Percentiles rank a stretch among this genome's conserved stretches.
Evolutionary conservation across 2,888 invertebrate genomes (phyloP).

Genomic region (Meiosimyza decipiens): DNA sequence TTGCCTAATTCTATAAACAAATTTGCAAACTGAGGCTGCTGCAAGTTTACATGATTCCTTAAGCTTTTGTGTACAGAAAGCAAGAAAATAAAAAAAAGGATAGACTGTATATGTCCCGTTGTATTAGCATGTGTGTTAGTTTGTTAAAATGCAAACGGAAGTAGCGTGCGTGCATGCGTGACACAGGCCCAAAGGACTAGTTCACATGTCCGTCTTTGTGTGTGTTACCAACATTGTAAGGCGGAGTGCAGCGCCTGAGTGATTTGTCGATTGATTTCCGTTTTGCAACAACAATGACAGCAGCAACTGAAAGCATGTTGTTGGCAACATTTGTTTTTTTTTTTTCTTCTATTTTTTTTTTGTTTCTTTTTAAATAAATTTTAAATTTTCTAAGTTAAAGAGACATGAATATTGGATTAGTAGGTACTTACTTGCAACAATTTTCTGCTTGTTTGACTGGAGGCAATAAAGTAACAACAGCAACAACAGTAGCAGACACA

Average conservation of each 20-base stretch:
- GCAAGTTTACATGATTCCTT: too few relatives aligned
- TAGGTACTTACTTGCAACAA: conserved; percentile 47
- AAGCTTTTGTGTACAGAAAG: too few relatives aligned
- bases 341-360: too few relatives aligned
- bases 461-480: not conserved
- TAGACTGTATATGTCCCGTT: too few relatives aligned
- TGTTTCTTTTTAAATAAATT: too few relatives aligned
- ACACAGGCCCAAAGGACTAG: conserved; percentile 49
- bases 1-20: too few relatives aligned
- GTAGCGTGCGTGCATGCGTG: conserved; percentile 63
- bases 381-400: too few relatives aligned
- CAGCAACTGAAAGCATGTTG: not conserved
- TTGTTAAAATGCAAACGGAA: conserved; percentile 50
- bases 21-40: too few relatives aligned
- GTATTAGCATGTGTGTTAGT: too few relatives aligned
- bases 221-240: too few relatives aligned
- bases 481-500: conserved; percentile 51
- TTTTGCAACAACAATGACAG: not conserved
- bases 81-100: too few relatives aligned
- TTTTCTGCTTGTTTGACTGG: conserved; percentile 6
- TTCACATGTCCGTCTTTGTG: conserved; percentile 42
- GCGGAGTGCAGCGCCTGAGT: conserved; percentile 52
- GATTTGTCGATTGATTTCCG: conserved; percentile 60
- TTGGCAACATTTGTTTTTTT: too few relatives aligned
- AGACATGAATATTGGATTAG: conserved; percentile 56